Percentiles rank a stretch among this genome's conserved stretches.
phyloP scores from a whole-genome alignment of 2,113 vertebrate species.

The Eublepharis macularius region DNA sequence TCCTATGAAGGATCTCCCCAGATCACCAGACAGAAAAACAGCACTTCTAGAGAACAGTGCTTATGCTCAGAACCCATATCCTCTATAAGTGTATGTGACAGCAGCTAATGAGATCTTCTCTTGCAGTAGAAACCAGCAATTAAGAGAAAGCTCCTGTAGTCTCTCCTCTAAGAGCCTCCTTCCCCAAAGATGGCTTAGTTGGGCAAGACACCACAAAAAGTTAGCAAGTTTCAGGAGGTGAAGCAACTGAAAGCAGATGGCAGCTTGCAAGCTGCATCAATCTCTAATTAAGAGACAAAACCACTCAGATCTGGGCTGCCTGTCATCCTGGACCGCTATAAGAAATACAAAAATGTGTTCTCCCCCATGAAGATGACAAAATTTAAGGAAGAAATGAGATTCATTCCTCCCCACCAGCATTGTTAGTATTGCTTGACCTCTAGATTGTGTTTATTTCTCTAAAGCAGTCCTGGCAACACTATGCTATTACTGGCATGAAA shows the following conservation, averaged over 20 bases:
- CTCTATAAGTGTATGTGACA: neutral
- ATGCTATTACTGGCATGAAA: neutral
- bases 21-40: neutral
- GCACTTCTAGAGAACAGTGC: slow-evolving; percentile 27
- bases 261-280: slow-evolving; percentile 5
- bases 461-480: neutral
- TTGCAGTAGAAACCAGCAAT: neutral
- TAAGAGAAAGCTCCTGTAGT: too few species aligned
- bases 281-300: neutral
- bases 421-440: neutral
- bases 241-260: slow-evolving; percentile 8
- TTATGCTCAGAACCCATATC: neutral
- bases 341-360: neutral
- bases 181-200: neutral
- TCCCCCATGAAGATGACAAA: neutral
- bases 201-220: slow-evolving; percentile 5
- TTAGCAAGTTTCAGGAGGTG: neutral
- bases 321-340: neutral
- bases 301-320: neutral
- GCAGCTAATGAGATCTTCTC: neutral
- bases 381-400: neutral
- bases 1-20: neutral
- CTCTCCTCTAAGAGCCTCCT: neutral
- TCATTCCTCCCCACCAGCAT: neutral
- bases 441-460: neutral